Percentiles rank a stretch among this genome's conserved stretches.
phyloP scores from a whole-genome alignment of 2,113 vertebrate genomes.

The Anas platyrhynchos region DNA sequence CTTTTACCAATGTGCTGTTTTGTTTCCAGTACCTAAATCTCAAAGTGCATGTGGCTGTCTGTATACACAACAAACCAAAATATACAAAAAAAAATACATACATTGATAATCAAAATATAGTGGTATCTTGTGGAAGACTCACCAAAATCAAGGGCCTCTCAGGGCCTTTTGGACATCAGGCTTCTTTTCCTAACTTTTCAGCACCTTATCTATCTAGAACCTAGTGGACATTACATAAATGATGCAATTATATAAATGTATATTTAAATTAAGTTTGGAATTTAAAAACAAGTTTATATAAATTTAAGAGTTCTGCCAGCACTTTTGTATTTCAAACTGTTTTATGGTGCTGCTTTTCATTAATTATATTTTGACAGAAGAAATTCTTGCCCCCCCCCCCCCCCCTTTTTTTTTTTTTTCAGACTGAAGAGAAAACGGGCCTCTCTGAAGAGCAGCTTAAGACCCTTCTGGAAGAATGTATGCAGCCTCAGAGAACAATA shows the following conservation, averaged over 20 bases:
- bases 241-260: not conserved
- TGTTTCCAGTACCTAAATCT: not conserved
- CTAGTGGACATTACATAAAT: not conserved
- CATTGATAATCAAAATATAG: not conserved
- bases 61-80: not conserved
- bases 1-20: not conserved
- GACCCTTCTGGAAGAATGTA: slow-evolving; percentile 77
- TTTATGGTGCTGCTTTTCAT: slow-evolving; percentile 19
- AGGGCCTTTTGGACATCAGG: not conserved
- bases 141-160: not conserved
- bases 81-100: not conserved
- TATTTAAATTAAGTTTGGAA: not conserved
- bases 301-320: not conserved
- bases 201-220: slow-evolving; percentile 19
- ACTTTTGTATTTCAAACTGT: not conserved
- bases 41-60: not conserved
- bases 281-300: not conserved
- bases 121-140: not conserved
- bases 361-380: slow-evolving; percentile 59
- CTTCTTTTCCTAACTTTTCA: slow-evolving; percentile 15
- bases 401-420: slow-evolving; percentile 33
- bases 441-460: slow-evolving; percentile 78
- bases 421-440: slow-evolving; percentile 61
- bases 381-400: slow-evolving; percentile 8
- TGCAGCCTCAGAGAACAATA: slow-evolving; percentile 57